These are phyloP conservation scores for Rhadina sibilatrix DNA, from an alignment of 2,113 vertebrate genomes.

Conservation along the genomic window DNA sequence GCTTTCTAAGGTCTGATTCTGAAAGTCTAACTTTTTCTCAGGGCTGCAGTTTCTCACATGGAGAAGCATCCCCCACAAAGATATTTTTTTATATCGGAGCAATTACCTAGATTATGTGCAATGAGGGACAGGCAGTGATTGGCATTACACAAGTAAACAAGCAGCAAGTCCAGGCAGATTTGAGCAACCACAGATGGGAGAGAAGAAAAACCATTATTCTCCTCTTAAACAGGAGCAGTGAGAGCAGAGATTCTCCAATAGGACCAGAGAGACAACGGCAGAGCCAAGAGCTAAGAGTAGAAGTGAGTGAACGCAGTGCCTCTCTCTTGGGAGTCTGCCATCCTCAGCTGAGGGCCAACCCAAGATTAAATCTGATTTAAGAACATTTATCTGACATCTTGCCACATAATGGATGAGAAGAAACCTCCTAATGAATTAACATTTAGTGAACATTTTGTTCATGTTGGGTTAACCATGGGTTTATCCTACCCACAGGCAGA, in stretches of 20 bases:
- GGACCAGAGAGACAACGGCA: neutral
- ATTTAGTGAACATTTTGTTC: neutral
- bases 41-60: neutral
- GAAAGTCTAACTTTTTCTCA: neutral
- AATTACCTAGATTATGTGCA: neutral
- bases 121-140: neutral
- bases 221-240: neutral
- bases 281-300: neutral
- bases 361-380: neutral
- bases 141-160: neutral
- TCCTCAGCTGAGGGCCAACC: fast-evolving
- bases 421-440: neutral
- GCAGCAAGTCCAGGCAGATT: neutral
- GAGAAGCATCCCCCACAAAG: neutral
- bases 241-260: neutral
- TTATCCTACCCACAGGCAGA: neutral
- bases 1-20: neutral
- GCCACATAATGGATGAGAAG: neutral
- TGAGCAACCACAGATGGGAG: neutral
- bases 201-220: neutral
- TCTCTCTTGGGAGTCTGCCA: neutral
- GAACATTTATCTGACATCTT: neutral
- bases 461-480: neutral
- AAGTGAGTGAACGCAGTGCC: too few species aligned
- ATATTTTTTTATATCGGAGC: neutral